phyloP scores from a whole-genome alignment of 2,113 vertebrate genomes.

The Bubo bubo region DNA sequence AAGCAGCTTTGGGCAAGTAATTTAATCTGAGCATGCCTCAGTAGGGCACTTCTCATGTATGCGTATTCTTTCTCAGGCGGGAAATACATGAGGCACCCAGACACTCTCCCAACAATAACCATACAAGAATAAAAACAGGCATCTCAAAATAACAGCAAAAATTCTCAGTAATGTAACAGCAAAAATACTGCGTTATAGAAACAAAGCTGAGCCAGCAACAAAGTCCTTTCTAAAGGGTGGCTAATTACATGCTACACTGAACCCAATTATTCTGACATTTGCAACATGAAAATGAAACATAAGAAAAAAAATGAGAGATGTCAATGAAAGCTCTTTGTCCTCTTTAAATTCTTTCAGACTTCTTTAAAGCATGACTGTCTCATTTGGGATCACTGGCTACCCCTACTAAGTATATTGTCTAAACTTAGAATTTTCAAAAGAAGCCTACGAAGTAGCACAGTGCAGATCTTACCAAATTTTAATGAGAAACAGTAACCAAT shows the following conservation, averaged over 20 bases:
- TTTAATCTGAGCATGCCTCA: not conserved
- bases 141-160: not conserved
- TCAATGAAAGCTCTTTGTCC: not conserved
- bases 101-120: not conserved
- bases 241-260: not conserved
- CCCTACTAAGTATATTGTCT: not conserved
- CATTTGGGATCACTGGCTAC: not conserved
- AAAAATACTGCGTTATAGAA: not conserved
- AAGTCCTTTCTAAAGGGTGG: not conserved
- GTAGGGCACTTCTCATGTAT: not conserved
- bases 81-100: not conserved
- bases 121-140: not conserved
- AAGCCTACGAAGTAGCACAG: not conserved
- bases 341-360: not conserved
- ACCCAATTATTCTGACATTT: slow-evolving; percentile 3
- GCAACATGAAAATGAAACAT: not conserved
- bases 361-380: not conserved
- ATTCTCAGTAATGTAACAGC: not conserved
- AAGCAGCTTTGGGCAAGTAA: not conserved
- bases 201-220: not conserved
- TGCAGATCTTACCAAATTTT: not conserved
- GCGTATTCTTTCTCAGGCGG: not conserved
- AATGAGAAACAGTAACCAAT: not conserved
- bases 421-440: not conserved
- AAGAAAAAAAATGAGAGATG: not conserved